Conservation (phyloP, 1,140 invertebrate species). For the Sipha flava region DNA sequence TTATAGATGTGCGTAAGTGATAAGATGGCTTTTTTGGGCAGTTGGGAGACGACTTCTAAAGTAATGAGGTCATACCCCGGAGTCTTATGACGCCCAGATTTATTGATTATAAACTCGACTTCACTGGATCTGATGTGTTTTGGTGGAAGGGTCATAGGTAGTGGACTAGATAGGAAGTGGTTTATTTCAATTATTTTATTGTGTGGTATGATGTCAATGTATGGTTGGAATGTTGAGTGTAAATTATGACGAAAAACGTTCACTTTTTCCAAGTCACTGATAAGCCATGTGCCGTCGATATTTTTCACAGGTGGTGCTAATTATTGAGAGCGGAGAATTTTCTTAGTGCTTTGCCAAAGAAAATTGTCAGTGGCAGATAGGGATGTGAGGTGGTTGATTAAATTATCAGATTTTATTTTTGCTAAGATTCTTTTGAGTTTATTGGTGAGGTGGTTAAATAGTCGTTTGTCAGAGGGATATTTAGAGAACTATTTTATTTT, state of each 20-base stretch:
- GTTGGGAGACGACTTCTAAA: not conserved
- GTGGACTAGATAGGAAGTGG: not conserved
- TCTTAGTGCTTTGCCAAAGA: not conserved
- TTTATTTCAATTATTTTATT: not conserved
- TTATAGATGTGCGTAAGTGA: constrained; percentile 11
- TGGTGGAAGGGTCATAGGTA: not conserved
- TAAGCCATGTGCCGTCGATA: not conserved
- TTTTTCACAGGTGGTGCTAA: not conserved
- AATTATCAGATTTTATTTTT: not conserved
- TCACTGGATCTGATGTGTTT: not conserved
- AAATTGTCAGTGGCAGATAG: not conserved
- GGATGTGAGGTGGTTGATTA: not conserved
- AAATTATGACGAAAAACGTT: not conserved
- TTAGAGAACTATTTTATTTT: too few relatives aligned
- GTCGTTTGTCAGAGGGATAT: not conserved
- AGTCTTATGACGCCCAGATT: too few relatives aligned
- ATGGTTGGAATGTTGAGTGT: not conserved
- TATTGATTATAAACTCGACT: not conserved
- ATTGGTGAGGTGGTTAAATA: not conserved
- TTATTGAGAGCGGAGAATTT: not conserved
- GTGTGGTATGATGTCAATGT: not conserved
- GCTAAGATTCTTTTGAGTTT: not conserved
- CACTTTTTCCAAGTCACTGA: not conserved
- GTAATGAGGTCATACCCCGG: constrained; percentile 30
- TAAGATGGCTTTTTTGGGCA: constrained; percentile 28